Base-by-base conservation (phyloP, 2,797 vertebrate species). In the Myotis myotis region DNA sequence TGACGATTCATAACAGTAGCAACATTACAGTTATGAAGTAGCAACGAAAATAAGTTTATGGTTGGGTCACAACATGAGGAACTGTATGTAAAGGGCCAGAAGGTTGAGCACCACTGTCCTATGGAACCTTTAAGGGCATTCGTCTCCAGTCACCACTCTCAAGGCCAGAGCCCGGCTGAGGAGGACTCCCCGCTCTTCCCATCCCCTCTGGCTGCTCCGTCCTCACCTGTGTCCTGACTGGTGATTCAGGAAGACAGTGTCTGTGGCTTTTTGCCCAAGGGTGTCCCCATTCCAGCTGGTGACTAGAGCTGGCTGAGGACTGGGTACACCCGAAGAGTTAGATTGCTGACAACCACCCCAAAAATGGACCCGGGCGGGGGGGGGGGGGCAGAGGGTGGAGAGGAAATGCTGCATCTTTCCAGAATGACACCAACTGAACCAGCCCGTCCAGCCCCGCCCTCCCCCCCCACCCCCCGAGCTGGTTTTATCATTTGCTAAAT, bases 401-500 rank as follows among this genome's bases (percentile, higher is more conserved):
- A 81, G 38, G 47, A 76, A 91, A 68, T 33, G 64, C 53, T 80
- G 19, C 93, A 86, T 90, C 49, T 71, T 95, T 92, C 74, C 70
- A 83, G 79, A 94, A 94, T 83, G 87, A 66, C 13, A 57, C 44
- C 72, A 41, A 94, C 36, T 23, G 36, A 94, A 78, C 53, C 74
- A 51, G 49, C 64, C 9, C 28, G n/a, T 36, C 3, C 71, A 68
- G 22, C 70, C 87, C 51, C 74, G 41, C 51, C 20, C 81, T 75
- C 38, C 57, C 12, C 55, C 4, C 41, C 66, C 47, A 66, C 25
- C 28, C 38, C 79, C 85, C 57, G 57, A 81, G 70, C 79, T 92
- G 93, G 51, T 87, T 96, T 95, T 81, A 76, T 95, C 72, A 70
- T 78, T 90, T 83, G 88, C 79, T 92, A 78, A 66, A 20, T 72